These are phyloP conservation scores for Leptinotarsa tumamoca DNA, from an alignment of 2,888 invertebrate species.

Conservation along the genomic window DNA sequence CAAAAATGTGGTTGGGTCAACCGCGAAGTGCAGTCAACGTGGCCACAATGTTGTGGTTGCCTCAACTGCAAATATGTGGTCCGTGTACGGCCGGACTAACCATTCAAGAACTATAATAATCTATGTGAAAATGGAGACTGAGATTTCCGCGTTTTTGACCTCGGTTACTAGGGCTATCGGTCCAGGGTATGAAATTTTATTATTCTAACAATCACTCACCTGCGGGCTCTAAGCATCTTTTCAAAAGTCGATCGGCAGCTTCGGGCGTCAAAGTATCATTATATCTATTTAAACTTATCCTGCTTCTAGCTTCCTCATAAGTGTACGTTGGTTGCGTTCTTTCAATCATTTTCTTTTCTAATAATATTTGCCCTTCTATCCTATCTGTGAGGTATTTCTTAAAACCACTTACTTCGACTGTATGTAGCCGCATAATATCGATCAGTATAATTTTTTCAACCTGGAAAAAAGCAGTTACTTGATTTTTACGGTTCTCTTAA, in stretches of 20 bases:
- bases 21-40: too few species aligned
- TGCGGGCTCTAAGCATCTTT: conserved; percentile 65
- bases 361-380: conserved; percentile 60
- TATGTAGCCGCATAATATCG: conserved; percentile 62
- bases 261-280: conserved; percentile 35
- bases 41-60: too few species aligned
- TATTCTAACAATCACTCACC: conserved; percentile 44
- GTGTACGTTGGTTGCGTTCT: conserved; percentile 61
- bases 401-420: conserved; percentile 51
- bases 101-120: too few species aligned
- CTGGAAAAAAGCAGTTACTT: conserved; percentile 30
- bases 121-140: too few species aligned
- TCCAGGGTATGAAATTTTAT: background rate
- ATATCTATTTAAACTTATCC: conserved; percentile 65
- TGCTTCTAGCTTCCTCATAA: conserved; percentile 67
- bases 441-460: conserved; percentile 66
- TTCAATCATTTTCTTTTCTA: conserved; percentile 54
- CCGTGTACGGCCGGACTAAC: too few species aligned
- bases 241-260: conserved; percentile 64
- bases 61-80: too few species aligned
- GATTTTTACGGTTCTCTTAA: too few species aligned
- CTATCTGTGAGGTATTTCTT: conserved; percentile 58
- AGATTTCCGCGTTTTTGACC: too few species aligned
- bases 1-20: too few species aligned
- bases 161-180: background rate